Base-by-base conservation (phyloP, 2,888 invertebrate genomes). In the Stegophylla sp. region DNA sequence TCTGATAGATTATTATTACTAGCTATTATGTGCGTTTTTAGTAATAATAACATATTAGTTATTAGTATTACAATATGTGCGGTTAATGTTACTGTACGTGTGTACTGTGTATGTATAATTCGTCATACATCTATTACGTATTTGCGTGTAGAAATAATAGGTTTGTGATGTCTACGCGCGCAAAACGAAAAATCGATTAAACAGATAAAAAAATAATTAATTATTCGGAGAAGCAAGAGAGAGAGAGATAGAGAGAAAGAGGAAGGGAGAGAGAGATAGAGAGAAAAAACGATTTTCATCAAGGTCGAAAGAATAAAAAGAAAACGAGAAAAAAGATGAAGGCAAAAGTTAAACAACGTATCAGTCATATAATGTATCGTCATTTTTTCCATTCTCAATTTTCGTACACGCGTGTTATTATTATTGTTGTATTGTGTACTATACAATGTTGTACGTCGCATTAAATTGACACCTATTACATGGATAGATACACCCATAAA, bases 141-240 rank as follows among this genome's bases (percentile, higher is more conserved):
- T 45, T 4, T 45, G 45, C 12, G 12, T 45, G 15, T 1, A 15
- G n/a, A 53, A 53, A 20, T 69, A 69, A 69, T 51, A 69, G 69
- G 34, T 51, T 51, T 69, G 51, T 69, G 48, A 20, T 48, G 59
- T 67, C 67, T 28, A 1, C 7, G 34, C 20, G 20, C 51, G 13
- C 51, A 51, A 69, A 69, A 34, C 34, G 69, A 69, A 51, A 51
- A 69, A 69, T 28, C 51, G 69, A 51, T 34, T 51, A 34, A 69
- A 53, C 13, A 13, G 69, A 69, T 69, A 51, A 51, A 69, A 51
- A 69, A 67, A 69, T 34, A 69, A 69, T 48, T 69, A 69, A 53
- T 69, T 51, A 51, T 20, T 13, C 69, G 12, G 7, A 13, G 51
- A 51, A 69, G 69, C 51, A 28, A 20, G 1, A 23, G 51, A 34